A percentile compares a stretch with the other conserved stretches of the same genome.
Evolutionary conservation across 2,113 vertebrate genomes (phyloP).

Genomic region (Acrocephalus arundinaceus): DNA sequence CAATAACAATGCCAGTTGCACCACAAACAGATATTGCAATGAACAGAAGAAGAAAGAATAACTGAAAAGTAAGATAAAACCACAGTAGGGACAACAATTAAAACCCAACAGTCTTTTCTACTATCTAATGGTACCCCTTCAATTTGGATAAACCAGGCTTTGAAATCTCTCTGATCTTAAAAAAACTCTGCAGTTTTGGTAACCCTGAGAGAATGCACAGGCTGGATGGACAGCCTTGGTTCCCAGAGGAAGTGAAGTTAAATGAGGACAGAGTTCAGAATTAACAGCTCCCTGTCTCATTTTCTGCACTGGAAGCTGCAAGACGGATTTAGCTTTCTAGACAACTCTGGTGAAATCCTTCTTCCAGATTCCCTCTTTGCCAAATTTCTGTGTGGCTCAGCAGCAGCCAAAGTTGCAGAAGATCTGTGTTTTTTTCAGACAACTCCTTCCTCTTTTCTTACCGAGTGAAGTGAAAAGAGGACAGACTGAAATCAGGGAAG

Average conservation of each 20-base stretch:
- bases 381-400: neutral
- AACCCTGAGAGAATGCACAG: neutral
- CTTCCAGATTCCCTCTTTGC: neutral
- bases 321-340: neutral
- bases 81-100: neutral
- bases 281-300: neutral
- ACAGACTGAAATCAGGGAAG: neutral
- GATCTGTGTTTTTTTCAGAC: neutral
- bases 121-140: neutral
- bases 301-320: neutral
- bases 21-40: neutral
- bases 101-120: neutral
- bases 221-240: neutral
- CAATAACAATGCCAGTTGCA: neutral
- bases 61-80: neutral
- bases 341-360: neutral
- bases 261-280: neutral
- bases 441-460: neutral
- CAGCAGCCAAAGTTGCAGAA: neutral
- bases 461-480: neutral
- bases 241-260: neutral
- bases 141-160: neutral
- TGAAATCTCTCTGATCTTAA: neutral
- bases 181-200: rapidly evolving
- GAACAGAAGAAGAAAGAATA: neutral